phyloP scores from a whole-genome alignment of 2,888 invertebrate genomes.

The Gisinianus flammeolus region DNA sequence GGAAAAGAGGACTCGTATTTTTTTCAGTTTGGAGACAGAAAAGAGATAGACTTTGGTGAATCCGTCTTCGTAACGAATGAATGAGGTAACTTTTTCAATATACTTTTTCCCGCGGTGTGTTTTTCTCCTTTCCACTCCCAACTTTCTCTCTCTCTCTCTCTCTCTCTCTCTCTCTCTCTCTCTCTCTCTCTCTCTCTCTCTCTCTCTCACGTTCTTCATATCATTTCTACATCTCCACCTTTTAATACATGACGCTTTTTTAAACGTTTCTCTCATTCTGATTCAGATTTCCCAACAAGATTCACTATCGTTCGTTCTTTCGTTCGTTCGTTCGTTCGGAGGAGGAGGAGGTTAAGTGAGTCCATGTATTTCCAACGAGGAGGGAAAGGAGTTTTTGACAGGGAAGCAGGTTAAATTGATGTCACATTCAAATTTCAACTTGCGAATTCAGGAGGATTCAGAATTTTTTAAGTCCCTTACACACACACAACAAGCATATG shows the following conservation, averaged over 20 bases:
- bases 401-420: conserved; percentile 10
- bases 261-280: not conserved
- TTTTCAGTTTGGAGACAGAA: not conserved
- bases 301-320: too few species aligned
- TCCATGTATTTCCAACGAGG: not conserved
- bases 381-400: not conserved
- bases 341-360: not conserved
- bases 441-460: too few species aligned
- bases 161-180: too few species aligned
- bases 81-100: conserved; percentile 1
- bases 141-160: not conserved
- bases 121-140: not conserved
- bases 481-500: conserved; percentile 13
- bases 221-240: too few species aligned
- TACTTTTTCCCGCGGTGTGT: conserved; percentile 1
- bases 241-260: too few species aligned
- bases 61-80: too few species aligned
- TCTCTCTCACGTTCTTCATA: too few species aligned
- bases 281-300: not conserved
- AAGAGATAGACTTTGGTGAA: too few species aligned
- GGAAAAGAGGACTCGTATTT: not conserved
- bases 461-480: too few species aligned
- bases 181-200: not conserved
- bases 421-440: not conserved
- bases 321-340: too few species aligned